These are phyloP conservation scores for Pseudorasbora parva DNA, from an alignment of 2,113 vertebrate genomes.

Conservation along the genomic window DNA sequence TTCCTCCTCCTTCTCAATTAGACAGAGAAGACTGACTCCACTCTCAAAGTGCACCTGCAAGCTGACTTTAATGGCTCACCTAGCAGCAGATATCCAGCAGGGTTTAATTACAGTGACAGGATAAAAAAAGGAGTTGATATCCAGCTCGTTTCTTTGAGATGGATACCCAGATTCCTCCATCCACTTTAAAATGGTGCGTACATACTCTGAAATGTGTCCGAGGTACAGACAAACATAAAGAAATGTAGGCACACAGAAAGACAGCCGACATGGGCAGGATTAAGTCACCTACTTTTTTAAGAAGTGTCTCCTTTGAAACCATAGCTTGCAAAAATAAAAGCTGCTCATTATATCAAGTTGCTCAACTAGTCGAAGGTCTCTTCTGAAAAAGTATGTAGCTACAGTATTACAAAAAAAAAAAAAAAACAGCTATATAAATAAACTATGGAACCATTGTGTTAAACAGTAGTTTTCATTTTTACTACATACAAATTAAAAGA, in stretches of 20 bases:
- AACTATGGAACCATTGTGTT: neutral
- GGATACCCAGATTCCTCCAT: neutral
- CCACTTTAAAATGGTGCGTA: neutral
- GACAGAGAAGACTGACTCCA: constrained; percentile 33
- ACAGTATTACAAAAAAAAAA: neutral
- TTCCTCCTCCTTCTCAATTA: constrained; percentile 36
- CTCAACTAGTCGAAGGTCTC: neutral
- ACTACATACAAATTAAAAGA: neutral
- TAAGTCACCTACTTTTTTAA: neutral
- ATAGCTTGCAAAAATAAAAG: neutral
- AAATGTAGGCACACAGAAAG: neutral
- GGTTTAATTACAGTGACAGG: constrained; percentile 39
- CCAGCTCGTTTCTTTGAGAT: constrained; percentile 13
- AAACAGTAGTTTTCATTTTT: neutral
- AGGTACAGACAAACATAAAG: neutral
- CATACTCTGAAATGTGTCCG: neutral
- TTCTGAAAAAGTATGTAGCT: neutral
- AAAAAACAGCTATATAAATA: neutral
- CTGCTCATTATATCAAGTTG: neutral
- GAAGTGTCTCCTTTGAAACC: neutral
- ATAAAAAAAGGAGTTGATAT: constrained; percentile 26
- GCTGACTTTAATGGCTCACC: constrained; percentile 41
- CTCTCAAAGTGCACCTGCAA: constrained; percentile 24
- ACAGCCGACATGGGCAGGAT: neutral
- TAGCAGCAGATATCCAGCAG: constrained; percentile 10